Conservation (phyloP, 2,888 invertebrate genomes). For the Pilophorus perplexus region DNA sequence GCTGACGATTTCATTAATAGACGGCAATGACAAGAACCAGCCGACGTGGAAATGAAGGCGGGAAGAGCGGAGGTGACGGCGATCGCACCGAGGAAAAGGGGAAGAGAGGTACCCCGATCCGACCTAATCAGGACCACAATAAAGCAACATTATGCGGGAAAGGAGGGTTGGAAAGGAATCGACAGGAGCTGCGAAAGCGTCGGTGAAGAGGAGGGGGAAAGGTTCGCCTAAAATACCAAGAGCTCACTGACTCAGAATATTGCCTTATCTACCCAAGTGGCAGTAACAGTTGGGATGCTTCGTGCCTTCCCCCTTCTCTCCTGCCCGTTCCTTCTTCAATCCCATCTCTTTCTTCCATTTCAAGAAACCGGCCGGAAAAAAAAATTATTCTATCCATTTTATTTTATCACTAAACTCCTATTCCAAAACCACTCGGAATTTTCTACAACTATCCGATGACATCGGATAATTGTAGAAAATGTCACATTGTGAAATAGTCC, state of each 20-base stretch:
- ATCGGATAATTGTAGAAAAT: too few species aligned
- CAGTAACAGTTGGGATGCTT: constrained; percentile 28
- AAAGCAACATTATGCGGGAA: constrained; percentile 21
- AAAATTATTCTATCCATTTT: too few species aligned
- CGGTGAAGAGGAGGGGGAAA: not conserved
- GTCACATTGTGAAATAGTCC: too few species aligned
- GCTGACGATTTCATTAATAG: constrained; percentile 17
- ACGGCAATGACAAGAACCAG: not conserved
- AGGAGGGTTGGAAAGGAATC: constrained; percentile 5
- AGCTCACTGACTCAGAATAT: constrained; percentile 34
- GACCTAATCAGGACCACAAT: not conserved
- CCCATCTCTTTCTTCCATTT: too few species aligned
- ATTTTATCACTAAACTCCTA: too few species aligned
- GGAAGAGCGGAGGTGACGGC: too few species aligned
- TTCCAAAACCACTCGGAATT: too few species aligned
- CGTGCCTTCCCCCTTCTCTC: not conserved
- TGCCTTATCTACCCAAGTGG: constrained; percentile 34
- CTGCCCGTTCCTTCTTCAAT: not conserved
- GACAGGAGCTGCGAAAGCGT: not conserved
- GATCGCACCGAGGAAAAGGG: too few species aligned
- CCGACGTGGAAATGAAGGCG: too few species aligned
- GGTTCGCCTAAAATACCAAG: constrained; percentile 25
- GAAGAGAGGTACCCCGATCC: not conserved
- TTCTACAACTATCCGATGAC: too few species aligned
- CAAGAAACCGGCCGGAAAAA: too few species aligned